A percentile compares a stretch with the other conserved stretches of the same genome.
Conservation (phyloP, 2,888 invertebrate genomes). For the Alloscopus bannaensis region DNA sequence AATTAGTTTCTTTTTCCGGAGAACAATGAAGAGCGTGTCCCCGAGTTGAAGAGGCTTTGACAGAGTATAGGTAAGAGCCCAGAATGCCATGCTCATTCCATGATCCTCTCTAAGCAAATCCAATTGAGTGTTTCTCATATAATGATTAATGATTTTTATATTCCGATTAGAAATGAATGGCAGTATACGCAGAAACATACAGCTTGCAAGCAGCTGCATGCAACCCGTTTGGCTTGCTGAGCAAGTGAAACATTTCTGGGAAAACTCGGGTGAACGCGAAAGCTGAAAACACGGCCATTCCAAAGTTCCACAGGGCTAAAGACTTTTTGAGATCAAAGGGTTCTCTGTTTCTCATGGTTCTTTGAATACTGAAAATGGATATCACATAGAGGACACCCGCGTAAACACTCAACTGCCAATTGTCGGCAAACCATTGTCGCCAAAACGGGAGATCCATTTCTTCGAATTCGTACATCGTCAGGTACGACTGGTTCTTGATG, state of each 20-base stretch:
- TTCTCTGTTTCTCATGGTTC: constrained; percentile 54
- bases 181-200: constrained; percentile 42
- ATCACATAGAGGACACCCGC: constrained; percentile 50
- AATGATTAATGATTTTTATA: not conserved
- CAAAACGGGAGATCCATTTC: constrained; percentile 65
- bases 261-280: constrained; percentile 58
- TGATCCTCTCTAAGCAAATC: constrained; percentile 55
- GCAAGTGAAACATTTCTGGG: constrained; percentile 63
- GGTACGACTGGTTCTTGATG: constrained; percentile 56
- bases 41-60: constrained; percentile 61
- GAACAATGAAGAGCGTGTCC: constrained; percentile 65
- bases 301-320: constrained; percentile 64
- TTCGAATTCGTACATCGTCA: constrained; percentile 61
- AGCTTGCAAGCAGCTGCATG: constrained; percentile 62
- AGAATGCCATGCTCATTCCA: constrained; percentile 64
- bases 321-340: constrained; percentile 63
- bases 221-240: constrained; percentile 59
- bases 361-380: constrained; percentile 52
- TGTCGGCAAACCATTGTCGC: constrained; percentile 62
- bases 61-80: constrained; percentile 60
- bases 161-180: not conserved
- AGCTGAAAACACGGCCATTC: constrained; percentile 61
- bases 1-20: constrained; percentile 63
- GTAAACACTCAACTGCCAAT: constrained; percentile 55
- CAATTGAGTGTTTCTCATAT: not conserved